Percentiles rank a stretch among this genome's conserved stretches.
phyloP scores from a whole-genome alignment of 2,888 invertebrate genomes.

The Drosophila mimica region DNA sequence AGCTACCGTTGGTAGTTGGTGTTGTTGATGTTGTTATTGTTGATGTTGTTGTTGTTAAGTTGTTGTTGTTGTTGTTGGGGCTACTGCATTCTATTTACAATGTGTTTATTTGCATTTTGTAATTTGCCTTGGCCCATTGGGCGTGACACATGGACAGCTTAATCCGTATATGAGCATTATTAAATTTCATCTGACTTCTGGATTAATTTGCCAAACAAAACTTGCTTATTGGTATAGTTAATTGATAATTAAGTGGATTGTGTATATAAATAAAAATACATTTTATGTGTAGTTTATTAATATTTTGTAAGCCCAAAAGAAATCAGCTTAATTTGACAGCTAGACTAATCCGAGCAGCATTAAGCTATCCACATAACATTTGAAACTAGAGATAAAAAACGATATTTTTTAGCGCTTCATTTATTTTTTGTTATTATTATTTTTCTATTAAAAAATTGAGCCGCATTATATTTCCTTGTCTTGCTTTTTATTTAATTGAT shows the following conservation, averaged over 20 bases:
- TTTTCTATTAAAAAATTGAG: not conserved
- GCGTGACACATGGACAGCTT: slow-evolving; percentile 12
- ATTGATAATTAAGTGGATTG: not conserved
- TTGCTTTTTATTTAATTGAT: not conserved
- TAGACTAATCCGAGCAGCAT: not conserved
- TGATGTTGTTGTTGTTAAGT: slow-evolving; percentile 27
- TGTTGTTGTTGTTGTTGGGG: slow-evolving; percentile 24
- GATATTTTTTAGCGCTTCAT: not conserved
- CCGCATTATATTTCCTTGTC: not conserved
- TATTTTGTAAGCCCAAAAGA: not conserved
- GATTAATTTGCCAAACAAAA: slow-evolving; percentile 1
- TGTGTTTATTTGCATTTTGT: slow-evolving; percentile 43
- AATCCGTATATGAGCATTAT: slow-evolving; percentile 2
- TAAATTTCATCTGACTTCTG: slow-evolving; percentile 16
- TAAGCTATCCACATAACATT: not conserved
- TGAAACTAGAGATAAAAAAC: not conserved
- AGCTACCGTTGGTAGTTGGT: slow-evolving; percentile 34
- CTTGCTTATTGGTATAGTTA: slow-evolving; percentile 1
- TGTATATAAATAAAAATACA: not conserved
- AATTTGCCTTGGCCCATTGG: slow-evolving; percentile 48
- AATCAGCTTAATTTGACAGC: not conserved
- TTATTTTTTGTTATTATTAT: too few species aligned
- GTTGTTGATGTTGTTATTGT: slow-evolving; percentile 25
- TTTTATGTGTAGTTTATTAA: not conserved
- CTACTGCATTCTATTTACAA: slow-evolving; percentile 56